A percentile compares a stretch with the other conserved stretches of the same genome.
phyloP scores from a whole-genome alignment of 2,888 invertebrate genomes.

The Parnassius smintheus region DNA sequence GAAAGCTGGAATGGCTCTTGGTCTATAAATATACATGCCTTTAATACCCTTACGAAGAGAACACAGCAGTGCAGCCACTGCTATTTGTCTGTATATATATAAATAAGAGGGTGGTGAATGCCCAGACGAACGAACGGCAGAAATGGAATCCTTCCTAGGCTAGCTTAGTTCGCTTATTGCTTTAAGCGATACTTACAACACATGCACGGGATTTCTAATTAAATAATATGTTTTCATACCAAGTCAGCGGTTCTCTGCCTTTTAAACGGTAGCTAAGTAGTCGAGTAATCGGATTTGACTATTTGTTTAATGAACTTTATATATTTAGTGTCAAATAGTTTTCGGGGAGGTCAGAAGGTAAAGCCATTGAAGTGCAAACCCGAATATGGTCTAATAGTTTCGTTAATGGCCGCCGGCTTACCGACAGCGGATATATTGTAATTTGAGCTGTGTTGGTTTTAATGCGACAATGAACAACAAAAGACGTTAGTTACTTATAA shows the following conservation, averaged over 20 bases:
- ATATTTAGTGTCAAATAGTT: constrained; percentile 63
- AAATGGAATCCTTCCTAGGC: too few species aligned
- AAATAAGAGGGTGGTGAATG: too few species aligned
- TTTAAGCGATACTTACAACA: too few species aligned
- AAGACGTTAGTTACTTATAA: constrained; percentile 30
- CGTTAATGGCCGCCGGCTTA: constrained; percentile 63
- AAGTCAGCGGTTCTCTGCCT: neutral
- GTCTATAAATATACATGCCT: too few species aligned
- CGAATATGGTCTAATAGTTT: constrained; percentile 72
- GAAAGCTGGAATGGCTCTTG: too few species aligned
- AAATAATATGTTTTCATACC: neutral
- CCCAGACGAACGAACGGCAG: too few species aligned
- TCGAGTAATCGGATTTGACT: constrained; percentile 69
- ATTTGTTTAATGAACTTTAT: constrained; percentile 74
- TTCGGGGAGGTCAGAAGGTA: constrained; percentile 70
- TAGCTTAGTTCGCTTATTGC: too few species aligned
- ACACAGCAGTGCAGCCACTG: too few species aligned
- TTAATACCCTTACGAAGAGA: too few species aligned
- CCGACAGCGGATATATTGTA: constrained; percentile 66
- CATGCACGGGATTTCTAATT: neutral
- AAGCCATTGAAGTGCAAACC: constrained; percentile 75
- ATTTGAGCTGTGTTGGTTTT: constrained; percentile 63
- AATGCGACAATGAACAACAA: constrained; percentile 54
- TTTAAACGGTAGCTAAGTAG: constrained; percentile 2
- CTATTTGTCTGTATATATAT: too few species aligned